Percentiles rank a stretch among this genome's conserved stretches.
Conservation (phyloP, 1,140 invertebrate species). For the Aphelinus certus region DNA sequence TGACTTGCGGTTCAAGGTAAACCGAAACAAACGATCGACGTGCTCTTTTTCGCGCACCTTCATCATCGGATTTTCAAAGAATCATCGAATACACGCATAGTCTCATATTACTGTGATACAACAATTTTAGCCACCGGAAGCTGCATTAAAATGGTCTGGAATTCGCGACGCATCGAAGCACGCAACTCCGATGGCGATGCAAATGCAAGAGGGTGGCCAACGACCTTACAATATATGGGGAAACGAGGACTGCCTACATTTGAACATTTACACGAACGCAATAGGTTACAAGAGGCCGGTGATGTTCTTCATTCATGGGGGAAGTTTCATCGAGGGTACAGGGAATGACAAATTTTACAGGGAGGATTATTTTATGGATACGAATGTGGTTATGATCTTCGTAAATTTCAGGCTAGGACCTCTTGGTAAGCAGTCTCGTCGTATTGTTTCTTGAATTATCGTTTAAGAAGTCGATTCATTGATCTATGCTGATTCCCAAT, state of each 20-base stretch:
- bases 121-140: too few species aligned
- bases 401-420: slow-evolving; percentile 71
- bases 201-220: too few species aligned
- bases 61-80: too few species aligned
- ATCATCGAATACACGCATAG: too few species aligned
- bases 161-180: too few species aligned
- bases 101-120: too few species aligned
- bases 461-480: too few species aligned
- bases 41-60: too few species aligned
- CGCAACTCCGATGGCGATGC: too few species aligned
- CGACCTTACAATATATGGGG: slow-evolving; percentile 30
- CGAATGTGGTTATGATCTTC: slow-evolving; percentile 68
- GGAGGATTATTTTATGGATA: slow-evolving; percentile 63
- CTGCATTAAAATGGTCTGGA: too few species aligned
- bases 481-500: neutral
- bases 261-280: slow-evolving; percentile 81
- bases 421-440: slow-evolving; percentile 56
- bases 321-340: slow-evolving; percentile 66
- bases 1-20: slow-evolving; percentile 40
- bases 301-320: slow-evolving; percentile 71
- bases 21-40: too few species aligned
- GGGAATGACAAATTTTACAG: slow-evolving; percentile 57
- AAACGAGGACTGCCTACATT: slow-evolving; percentile 80
- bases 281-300: slow-evolving; percentile 51
- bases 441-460: too few species aligned